Base-by-base conservation (phyloP, 2,888 invertebrate species). In the Eupelmus urozonus region DNA sequence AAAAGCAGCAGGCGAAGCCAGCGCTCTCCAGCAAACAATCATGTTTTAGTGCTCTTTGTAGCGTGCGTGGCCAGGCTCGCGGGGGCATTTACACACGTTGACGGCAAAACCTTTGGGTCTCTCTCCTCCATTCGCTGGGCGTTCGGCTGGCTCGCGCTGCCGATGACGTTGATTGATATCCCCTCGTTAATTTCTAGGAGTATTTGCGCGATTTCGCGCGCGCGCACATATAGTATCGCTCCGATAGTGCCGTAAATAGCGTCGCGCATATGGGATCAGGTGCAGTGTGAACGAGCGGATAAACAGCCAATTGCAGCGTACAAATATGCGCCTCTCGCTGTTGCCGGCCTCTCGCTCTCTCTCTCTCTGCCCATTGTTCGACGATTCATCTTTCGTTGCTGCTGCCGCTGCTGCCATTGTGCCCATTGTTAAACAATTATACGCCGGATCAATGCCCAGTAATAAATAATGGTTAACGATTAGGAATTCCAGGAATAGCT, bases 111-210 rank as follows among this genome's bases (percentile, higher is more conserved):
- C 78, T 76, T 81, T 25, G n/a, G 75, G 77, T 77, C 80, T n/a
- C n/a, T n/a, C n/a, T n/a, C n/a, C n/a, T n/a, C n/a, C n/a, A n/a
- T n/a, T n/a, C n/a, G n/a, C n/a, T n/a, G n/a, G n/a, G n/a, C n/a
- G n/a, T n/a, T n/a, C n/a, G n/a, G n/a, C n/a, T n/a, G n/a, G n/a
- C n/a, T n/a, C n/a, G n/a, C 70, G 80, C 82, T 85, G 85, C 66
- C 77, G 75, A 76, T 84, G 86, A 86, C 85, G 79, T 85, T 85
- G 85, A 85, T 85, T 83, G 84, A 86, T 86, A 82, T 78, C 81
- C 81, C 23, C 82, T 81, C 81, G 80, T 81, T 81, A 82, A 76
- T 81, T 81, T 81, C 75, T 74, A 53, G 76, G 77, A 77, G 53
- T 72, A 66, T 77, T 67, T 51, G 62, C 18, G n/a, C 59, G 77